phyloP scores from a whole-genome alignment of 2,113 vertebrate genomes.

The Cynoglossus semilaevis region DNA sequence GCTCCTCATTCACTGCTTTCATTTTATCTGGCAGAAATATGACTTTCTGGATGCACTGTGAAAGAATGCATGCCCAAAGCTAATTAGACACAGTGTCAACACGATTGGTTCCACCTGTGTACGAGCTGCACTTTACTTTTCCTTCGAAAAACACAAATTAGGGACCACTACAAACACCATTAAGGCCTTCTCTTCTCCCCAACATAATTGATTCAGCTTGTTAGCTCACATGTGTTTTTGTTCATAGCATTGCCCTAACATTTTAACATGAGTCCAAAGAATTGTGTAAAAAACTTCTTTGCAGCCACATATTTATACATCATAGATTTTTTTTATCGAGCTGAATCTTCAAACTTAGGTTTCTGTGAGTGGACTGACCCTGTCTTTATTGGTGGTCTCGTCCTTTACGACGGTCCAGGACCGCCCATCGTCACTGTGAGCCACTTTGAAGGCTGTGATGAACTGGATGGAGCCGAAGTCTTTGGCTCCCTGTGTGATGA shows the following conservation, averaged over 20 bases:
- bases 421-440: conserved; percentile 81
- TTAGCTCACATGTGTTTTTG: neutral
- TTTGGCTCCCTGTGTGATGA: conserved; percentile 94
- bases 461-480: conserved; percentile 93
- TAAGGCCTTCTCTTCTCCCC: no score
- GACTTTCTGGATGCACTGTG: conserved; percentile 7
- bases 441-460: conserved; percentile 87
- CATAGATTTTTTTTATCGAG: no score
- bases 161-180: no score
- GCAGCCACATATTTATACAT: no score
- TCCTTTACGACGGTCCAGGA: conserved; percentile 84
- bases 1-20: conserved; percentile 1
- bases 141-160: neutral
- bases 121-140: neutral
- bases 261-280: no score
- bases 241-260: no score
- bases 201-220: no score
- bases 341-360: no score
- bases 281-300: no score
- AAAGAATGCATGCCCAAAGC: conserved; percentile 6
- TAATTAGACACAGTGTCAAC: conserved; percentile 5
- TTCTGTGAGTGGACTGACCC: conserved; percentile 71
- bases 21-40: conserved; percentile 29
- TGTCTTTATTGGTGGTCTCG: conserved; percentile 68
- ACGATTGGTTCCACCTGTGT: conserved; percentile 19